Conservation (phyloP, 2,113 vertebrate species). For the Columba janthina region DNA sequence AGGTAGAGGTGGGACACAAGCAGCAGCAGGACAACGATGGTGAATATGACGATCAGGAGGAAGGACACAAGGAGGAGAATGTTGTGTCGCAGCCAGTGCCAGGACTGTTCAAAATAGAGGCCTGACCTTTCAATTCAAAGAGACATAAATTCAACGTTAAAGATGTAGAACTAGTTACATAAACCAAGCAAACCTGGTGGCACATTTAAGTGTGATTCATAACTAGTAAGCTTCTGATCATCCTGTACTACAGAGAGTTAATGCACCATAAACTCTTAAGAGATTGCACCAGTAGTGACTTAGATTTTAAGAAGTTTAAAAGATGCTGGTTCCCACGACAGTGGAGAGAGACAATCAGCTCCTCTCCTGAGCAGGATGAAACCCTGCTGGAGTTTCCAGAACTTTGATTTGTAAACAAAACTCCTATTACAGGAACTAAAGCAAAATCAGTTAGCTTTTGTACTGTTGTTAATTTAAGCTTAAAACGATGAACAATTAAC, state of each 20-base stretch:
- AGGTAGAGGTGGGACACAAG: constrained; percentile 91
- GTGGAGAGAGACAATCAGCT: neutral
- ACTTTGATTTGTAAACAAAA: neutral
- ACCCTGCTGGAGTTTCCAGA: neutral
- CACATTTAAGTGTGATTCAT: neutral
- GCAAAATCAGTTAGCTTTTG: neutral
- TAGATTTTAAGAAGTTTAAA: neutral
- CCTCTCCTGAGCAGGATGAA: neutral
- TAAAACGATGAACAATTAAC: neutral
- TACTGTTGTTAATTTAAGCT: neutral
- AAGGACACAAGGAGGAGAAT: constrained; percentile 80
- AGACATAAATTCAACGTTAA: neutral
- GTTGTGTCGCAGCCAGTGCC: constrained; percentile 85
- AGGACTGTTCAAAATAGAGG: constrained; percentile 74
- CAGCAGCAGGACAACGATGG: constrained; percentile 80
- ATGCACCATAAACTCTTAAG: neutral
- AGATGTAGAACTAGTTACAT: neutral
- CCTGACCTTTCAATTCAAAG: constrained; percentile 82
- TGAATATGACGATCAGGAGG: constrained; percentile 75
- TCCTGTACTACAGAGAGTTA: neutral
- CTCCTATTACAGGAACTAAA: neutral
- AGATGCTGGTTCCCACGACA: neutral
- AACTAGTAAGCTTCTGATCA: neutral
- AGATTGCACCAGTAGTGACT: neutral
- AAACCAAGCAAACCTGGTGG: neutral